These are phyloP conservation scores for Aplocera efformata DNA, from an alignment of 2,888 invertebrate species.

Conservation along the genomic window DNA sequence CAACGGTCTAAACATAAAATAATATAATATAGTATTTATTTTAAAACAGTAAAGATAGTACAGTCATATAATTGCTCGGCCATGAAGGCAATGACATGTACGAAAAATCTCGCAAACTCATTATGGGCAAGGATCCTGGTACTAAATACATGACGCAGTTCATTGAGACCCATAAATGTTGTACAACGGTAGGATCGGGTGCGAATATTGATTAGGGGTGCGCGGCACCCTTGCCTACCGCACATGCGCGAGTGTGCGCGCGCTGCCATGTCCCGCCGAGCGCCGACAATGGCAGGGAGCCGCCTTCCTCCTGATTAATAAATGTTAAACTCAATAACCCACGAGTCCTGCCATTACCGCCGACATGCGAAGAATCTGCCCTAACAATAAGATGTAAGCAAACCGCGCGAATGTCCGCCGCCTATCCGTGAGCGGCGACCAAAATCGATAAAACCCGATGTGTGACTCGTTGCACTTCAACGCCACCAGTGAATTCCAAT, in stretches of 20 bases:
- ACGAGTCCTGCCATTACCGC: constrained; percentile 23
- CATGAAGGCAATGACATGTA: neutral
- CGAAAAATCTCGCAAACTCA: constrained; percentile 12
- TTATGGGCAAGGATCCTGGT: constrained; percentile 14
- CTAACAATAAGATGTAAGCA: constrained; percentile 34
- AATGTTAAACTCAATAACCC: constrained; percentile 38
- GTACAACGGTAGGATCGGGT: constrained; percentile 53
- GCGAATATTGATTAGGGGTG: constrained; percentile 73
- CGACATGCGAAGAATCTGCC: constrained; percentile 20
- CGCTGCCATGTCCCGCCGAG: constrained; percentile 48
- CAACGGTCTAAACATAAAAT: too few relatives aligned
- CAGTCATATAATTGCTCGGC: neutral
- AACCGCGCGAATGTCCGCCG: constrained; percentile 31
- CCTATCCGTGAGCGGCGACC: constrained; percentile 43
- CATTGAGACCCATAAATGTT: constrained; percentile 56
- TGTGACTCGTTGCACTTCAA: constrained; percentile 50
- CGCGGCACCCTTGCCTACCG: constrained; percentile 32
- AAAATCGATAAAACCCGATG: constrained; percentile 66
- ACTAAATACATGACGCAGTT: constrained; percentile 35
- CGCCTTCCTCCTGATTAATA: constrained; percentile 40
- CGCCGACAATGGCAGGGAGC: constrained; percentile 37
- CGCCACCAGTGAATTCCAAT: constrained; percentile 51
- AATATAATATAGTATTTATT: too few relatives aligned
- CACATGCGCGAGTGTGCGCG: constrained; percentile 31
- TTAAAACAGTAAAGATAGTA: too few relatives aligned